Evolutionary conservation across 2,888 invertebrate species (phyloP).

Genomic region (Leucoptera coffeella): DNA sequence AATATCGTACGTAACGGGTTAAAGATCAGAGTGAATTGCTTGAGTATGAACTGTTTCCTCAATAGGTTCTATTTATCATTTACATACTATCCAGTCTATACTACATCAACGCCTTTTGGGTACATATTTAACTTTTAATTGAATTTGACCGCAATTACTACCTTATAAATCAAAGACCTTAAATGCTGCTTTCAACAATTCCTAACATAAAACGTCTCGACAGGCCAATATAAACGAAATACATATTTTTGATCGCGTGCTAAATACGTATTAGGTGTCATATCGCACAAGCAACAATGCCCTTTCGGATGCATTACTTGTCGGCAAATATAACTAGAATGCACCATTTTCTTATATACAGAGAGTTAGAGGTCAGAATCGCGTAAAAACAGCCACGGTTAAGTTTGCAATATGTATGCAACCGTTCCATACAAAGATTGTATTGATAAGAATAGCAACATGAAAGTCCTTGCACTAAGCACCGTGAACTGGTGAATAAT

Average conservation of each 20-base stretch:
- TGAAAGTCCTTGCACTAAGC: constrained; percentile 40
- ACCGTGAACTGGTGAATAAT: constrained; percentile 52
- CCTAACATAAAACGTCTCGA: constrained; percentile 13
- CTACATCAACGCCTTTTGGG: no score
- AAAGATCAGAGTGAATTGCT: no score
- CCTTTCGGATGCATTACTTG: constrained; percentile 13
- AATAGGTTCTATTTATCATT: no score
- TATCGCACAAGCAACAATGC: constrained; percentile 22
- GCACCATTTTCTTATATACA: no score
- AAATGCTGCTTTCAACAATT: constrained; percentile 1
- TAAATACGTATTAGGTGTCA: constrained; percentile 43
- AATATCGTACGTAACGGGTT: no score
- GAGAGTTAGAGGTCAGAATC: no score
- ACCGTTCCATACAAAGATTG: constrained; percentile 29
- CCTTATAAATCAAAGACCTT: background rate
- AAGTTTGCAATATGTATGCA: no score
- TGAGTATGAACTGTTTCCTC: no score
- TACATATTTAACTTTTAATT: no score
- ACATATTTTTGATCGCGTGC: constrained; percentile 34
- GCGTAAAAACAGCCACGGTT: no score
- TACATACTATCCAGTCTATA: no score
- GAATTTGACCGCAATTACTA: background rate
- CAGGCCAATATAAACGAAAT: constrained; percentile 21
- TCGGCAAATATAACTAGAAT: background rate
- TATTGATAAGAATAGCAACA: constrained; percentile 27